Evolutionary conservation across 2,113 vertebrate genomes (phyloP), one percentile per base, ranked within the genome.

Genomic region (Eidolon helvum): DNA sequence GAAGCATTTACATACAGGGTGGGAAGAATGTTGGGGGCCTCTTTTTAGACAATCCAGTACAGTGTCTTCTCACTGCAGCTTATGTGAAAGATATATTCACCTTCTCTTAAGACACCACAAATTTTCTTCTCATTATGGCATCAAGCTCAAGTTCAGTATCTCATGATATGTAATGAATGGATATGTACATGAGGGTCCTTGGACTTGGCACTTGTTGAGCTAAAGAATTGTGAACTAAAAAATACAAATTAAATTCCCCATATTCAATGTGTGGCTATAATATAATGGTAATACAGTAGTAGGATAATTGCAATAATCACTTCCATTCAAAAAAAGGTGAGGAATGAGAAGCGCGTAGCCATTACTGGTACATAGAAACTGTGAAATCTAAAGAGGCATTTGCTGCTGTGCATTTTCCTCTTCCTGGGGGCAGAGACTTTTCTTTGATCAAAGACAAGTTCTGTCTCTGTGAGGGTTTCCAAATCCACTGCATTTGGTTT

Each of bases 41-140:
- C 24, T 28, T 43, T 43, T 21, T 30, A 55, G 14, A 48, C 10
- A 77, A 15, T 4, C 4, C 7, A 7, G 10, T 15, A 80, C 12
- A 66, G 19, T 14, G 15, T 28, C 24, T 92, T 82, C 74, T 75
- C 30, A 12, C 24, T 61, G 22, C 2, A 63, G 50, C 16, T 77
- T 68, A 38, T 21, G 4, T 50, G 9, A n/a, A 65, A 88, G 75
- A 65, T n/a, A n/a, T 11, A 75, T 48, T 45, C 21, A 30, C 30
- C 21, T 53, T 50, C 38, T 48, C 63, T 45, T 22, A 84, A 48
- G 15, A 71, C 10, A 94, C 19, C 11, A n/a, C 3, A 75, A 24
- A 28, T 48, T 93, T 90, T 95, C n/a, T 38, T 84, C 63, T 59
- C 8, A 80, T 50, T 57, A 57, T 53, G 5, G 22, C 33, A 65